Conservation (phyloP, 2,797 vertebrate genomes). For the Tauraco hartlaubi region DNA sequence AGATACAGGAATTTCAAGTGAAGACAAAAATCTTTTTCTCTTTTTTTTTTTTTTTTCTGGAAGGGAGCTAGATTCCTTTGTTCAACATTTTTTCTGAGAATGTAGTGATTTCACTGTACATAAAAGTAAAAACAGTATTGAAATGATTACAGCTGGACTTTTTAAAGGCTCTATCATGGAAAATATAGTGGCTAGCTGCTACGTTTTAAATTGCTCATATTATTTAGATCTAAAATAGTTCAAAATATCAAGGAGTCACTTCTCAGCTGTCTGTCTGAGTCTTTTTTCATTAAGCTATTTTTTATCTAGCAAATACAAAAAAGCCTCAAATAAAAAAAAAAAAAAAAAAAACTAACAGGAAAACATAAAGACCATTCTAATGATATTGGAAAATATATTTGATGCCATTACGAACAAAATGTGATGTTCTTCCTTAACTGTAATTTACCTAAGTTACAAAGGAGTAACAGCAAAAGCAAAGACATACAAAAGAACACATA, state of each 20-base stretch:
- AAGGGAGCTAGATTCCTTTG: background rate
- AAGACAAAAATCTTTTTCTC: background rate
- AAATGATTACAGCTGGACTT: background rate
- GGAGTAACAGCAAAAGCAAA: background rate
- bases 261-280: background rate
- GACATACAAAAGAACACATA: background rate
- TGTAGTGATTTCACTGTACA: background rate
- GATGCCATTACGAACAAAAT: background rate
- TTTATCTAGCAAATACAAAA: background rate
- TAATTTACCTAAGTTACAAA: background rate
- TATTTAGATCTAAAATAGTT: background rate
- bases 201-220: background rate
- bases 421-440: background rate
- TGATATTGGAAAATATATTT: background rate
- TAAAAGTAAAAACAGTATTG: background rate
- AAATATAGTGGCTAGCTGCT: background rate
- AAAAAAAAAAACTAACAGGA: background rate
- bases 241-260: background rate
- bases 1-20: background rate
- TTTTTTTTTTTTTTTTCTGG: background rate
- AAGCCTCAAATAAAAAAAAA: background rate
- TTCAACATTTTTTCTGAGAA: background rate
- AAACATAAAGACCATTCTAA: background rate
- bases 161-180: background rate
- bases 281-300: background rate